Conservation (phyloP, 2,113 vertebrate species). For the Melozone crissalis region DNA sequence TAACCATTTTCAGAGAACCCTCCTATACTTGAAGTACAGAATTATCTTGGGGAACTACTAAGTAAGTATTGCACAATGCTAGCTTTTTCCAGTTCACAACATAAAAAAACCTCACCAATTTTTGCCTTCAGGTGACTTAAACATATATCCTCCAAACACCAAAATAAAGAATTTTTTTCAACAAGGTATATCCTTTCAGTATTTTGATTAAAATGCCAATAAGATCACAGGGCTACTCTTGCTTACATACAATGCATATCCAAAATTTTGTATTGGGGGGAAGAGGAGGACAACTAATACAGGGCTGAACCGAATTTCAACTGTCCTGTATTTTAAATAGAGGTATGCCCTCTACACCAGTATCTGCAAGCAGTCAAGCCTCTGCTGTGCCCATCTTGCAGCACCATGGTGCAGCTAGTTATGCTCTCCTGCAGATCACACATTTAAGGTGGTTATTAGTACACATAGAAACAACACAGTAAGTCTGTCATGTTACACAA, state of each 20-base stretch:
- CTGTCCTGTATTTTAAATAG: neutral
- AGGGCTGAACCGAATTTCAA: neutral
- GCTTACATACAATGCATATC: neutral
- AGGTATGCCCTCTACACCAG: neutral
- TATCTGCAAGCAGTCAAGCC: neutral
- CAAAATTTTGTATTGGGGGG: accelerated
- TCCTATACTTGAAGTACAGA: neutral
- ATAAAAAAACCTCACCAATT: neutral
- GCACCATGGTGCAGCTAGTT: neutral
- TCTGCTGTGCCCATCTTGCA: neutral
- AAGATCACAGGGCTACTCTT: neutral
- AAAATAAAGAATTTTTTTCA: neutral
- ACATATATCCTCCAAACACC: neutral
- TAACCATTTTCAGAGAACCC: neutral
- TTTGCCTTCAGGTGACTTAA: neutral
- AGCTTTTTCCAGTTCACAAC: neutral
- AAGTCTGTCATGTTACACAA: neutral
- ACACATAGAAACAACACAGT: neutral
- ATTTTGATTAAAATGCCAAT: neutral
- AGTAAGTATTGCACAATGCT: neutral
- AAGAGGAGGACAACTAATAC: neutral
- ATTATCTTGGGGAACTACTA: neutral
- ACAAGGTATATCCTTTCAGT: accelerated
- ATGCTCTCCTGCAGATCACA: neutral
- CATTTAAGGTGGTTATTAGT: neutral